Base-by-base conservation (phyloP, 2,113 vertebrate species). In the Plestiodon gilberti region DNA sequence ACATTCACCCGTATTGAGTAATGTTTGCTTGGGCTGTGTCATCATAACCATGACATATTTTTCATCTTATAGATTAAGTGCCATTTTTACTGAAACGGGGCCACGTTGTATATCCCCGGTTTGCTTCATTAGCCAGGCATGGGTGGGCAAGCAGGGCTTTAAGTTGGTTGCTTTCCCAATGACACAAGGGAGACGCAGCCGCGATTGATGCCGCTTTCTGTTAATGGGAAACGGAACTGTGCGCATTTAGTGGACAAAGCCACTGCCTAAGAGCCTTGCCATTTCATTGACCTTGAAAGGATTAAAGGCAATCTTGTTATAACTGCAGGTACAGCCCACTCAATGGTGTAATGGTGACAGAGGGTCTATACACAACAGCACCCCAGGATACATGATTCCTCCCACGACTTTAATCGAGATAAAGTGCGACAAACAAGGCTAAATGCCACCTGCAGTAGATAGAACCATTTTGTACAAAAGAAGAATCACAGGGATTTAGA, bases 341-440 rank as follows among this genome's bases (percentile, higher is more conserved):
- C 88, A 86, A 73, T 83, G n/a, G 30, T 30, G 82, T 87, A 89
- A 91, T 82, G 89, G 81, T 89, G n/a, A 90, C 89, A 86, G 33
- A 87, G 33, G 28, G 80, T 35, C 73, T 83, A 80, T 18, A 89
- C 80, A 87, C 69, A 89, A 79, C 48, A 85, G 79, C 76, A 84
- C 89, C 86, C 89, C 57, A 84, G 83, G 85, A 87, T 81, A 76
- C 67, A 90, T 52, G 30, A 92, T 85, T 91, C 89, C 91, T 96
- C 90, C 92, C 33, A 71, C 87, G 87, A 78, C 52, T 89, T 89
- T 90, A 92, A 92, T 87, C 1, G 23, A 94, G 88, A 91, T 87
- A 90, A 94, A 93, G 78, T 89, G 87, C 80, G 87, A 88, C 78
- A 94, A 94, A 93, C 55, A 94, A 88, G 79, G 76, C 88, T 91